phyloP scores from a whole-genome alignment of 1,140 invertebrate genomes.

The Batillaria attramentaria region DNA sequence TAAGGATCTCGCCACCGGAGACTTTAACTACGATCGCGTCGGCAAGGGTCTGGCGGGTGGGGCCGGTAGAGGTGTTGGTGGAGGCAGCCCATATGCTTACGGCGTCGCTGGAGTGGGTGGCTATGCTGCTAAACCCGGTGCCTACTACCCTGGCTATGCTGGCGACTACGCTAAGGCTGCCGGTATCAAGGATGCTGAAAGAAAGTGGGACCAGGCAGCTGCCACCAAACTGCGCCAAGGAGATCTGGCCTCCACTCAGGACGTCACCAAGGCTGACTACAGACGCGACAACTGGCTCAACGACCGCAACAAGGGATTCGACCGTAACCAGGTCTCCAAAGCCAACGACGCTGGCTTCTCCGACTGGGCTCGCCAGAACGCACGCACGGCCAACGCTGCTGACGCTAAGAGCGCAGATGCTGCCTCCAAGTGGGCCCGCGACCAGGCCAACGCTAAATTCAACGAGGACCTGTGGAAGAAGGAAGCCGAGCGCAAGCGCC shows the following conservation, averaged over 20 bases:
- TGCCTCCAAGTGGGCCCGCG: slow-evolving; percentile 23
- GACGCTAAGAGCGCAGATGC: slow-evolving; percentile 28
- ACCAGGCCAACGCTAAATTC: slow-evolving; percentile 28
- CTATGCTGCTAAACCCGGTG: slow-evolving; percentile 21
- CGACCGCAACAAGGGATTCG: slow-evolving; percentile 28
- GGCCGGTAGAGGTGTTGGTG: not conserved
- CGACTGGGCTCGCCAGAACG: slow-evolving; percentile 32
- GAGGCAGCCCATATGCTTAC: slow-evolving; percentile 10
- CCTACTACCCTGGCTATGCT: not conserved
- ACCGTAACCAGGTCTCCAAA: slow-evolving; percentile 7
- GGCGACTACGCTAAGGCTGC: not conserved
- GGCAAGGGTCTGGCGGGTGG: not conserved
- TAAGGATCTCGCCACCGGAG: slow-evolving; percentile 29
- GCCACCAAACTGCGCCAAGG: slow-evolving; percentile 12
- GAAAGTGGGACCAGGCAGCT: slow-evolving; percentile 32
- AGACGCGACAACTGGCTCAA: slow-evolving; percentile 35
- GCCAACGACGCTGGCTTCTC: slow-evolving; percentile 29
- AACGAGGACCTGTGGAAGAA: slow-evolving; percentile 32
- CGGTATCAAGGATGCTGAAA: not conserved
- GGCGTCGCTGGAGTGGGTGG: slow-evolving; percentile 29
- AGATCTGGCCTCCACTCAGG: not conserved
- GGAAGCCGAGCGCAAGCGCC: slow-evolving; percentile 23
- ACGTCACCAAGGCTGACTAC: slow-evolving; percentile 29
- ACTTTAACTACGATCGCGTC: slow-evolving; percentile 28
- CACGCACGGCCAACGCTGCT: not conserved